A percentile compares a stretch with the other conserved stretches of the same genome.
Evolutionary conservation across 1,140 invertebrate species (phyloP).

Genomic region (Drosophila takahashii): DNA sequence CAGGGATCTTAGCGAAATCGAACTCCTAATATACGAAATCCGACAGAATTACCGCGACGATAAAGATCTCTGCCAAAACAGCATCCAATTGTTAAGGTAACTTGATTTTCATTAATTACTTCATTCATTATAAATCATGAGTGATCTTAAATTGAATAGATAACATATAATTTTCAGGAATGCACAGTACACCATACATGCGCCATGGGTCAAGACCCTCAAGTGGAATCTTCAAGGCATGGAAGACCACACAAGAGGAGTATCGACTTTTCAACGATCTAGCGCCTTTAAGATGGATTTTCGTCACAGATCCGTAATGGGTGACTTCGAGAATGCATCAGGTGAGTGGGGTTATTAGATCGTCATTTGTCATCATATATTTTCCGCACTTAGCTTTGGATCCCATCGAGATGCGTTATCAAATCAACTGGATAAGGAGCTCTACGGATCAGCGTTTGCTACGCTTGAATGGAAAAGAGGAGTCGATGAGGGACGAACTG

Average conservation of each 20-base stretch:
- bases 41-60: not conserved
- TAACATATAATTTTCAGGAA: not conserved
- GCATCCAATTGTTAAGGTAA: slow-evolving; percentile 22
- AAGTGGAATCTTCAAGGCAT: not conserved
- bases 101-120: no score
- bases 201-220: not conserved
- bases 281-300: not conserved
- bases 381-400: slow-evolving; percentile 11
- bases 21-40: slow-evolving; percentile 14
- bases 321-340: not conserved
- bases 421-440: slow-evolving; percentile 49
- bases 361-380: not conserved
- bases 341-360: not conserved
- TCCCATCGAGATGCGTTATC: slow-evolving; percentile 56
- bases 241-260: not conserved
- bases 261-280: not conserved
- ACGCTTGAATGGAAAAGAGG: slow-evolving; percentile 16
- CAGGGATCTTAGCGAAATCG: slow-evolving; percentile 42
- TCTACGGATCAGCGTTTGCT: slow-evolving; percentile 33
- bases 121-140: no score
- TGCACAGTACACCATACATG: slow-evolving; percentile 1
- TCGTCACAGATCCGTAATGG: not conserved
- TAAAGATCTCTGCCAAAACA: slow-evolving; percentile 20
- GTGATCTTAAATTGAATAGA: no score
- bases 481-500: not conserved